phyloP scores from a whole-genome alignment of 37 sponge, comb jelly and placozoan genomes.

The Cladorhizidae sp. region DNA sequence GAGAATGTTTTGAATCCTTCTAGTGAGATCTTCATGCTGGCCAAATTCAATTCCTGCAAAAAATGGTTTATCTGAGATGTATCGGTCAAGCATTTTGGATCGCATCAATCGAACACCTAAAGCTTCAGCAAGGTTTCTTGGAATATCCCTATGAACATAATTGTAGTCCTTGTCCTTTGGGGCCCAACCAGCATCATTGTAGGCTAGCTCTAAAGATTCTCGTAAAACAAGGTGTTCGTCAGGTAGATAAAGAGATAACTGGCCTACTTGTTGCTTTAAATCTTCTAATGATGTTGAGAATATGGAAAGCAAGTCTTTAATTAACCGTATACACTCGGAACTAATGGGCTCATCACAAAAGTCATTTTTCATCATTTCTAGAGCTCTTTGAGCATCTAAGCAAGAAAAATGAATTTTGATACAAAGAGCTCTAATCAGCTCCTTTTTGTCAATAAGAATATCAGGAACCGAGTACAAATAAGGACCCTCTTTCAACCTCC shows the following conservation, averaged over 20 bases:
- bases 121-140: constrained; percentile 20
- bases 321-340: too few relatives aligned
- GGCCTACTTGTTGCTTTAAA: background rate
- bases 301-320: constrained; percentile 6
- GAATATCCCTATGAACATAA: constrained; percentile 16
- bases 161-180: background rate
- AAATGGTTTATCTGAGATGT: background rate
- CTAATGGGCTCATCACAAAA: constrained; percentile 12
- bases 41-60: constrained; percentile 51
- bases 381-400: constrained; percentile 35
- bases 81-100: constrained; percentile 34
- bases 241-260: constrained; percentile 22
- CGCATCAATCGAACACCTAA: constrained; percentile 41
- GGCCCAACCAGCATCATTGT: constrained; percentile 56
- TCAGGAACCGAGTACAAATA: constrained; percentile 49
- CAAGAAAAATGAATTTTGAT: constrained; percentile 24
- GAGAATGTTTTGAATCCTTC: constrained; percentile 71
- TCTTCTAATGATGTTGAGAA: background rate
- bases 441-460: background rate
- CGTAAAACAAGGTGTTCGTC: constrained; percentile 31
- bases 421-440: constrained; percentile 19
- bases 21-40: constrained; percentile 76
- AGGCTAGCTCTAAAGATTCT: constrained; percentile 19
- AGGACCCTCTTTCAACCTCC: constrained; percentile 33
- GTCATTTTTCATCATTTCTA: constrained; percentile 39